Percentiles rank a stretch among this genome's conserved stretches.
These are phyloP conservation scores for Microtus ochrogaster DNA, from an alignment of 2,113 vertebrate species.

Conservation along the genomic window DNA sequence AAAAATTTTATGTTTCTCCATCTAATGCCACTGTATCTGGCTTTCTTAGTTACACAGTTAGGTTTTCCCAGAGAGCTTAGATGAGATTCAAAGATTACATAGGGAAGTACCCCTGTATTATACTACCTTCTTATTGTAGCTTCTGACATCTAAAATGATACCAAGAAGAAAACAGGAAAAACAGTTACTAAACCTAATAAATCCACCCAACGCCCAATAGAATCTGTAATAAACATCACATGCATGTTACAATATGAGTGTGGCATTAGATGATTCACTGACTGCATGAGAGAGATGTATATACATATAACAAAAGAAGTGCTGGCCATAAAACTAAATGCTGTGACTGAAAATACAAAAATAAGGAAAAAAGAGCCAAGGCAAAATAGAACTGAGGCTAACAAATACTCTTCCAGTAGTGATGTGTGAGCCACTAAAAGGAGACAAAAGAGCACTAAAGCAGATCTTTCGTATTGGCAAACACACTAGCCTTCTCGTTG, in stretches of 20 bases:
- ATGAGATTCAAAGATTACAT: neutral
- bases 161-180: slow-evolving; percentile 17
- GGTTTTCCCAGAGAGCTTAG: neutral
- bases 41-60: neutral
- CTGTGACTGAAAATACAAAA: neutral
- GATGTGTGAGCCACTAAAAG: slow-evolving; percentile 49
- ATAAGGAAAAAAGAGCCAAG: neutral
- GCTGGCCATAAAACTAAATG: neutral
- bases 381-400: neutral
- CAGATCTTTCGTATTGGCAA: neutral
- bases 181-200: neutral
- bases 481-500: neutral
- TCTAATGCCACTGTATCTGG: neutral
- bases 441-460: slow-evolving; percentile 23
- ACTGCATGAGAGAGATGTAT: neutral
- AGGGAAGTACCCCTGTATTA: neutral
- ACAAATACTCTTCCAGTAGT: slow-evolving; percentile 35
- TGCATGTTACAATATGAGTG: neutral
- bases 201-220: neutral
- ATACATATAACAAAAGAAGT: slow-evolving; percentile 15
- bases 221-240: neutral
- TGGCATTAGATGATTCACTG: neutral
- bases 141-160: slow-evolving; percentile 11
- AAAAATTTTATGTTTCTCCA: neutral
- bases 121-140: neutral